phyloP scores from a whole-genome alignment of 2,888 invertebrate genomes.

The Sericinus montela region DNA sequence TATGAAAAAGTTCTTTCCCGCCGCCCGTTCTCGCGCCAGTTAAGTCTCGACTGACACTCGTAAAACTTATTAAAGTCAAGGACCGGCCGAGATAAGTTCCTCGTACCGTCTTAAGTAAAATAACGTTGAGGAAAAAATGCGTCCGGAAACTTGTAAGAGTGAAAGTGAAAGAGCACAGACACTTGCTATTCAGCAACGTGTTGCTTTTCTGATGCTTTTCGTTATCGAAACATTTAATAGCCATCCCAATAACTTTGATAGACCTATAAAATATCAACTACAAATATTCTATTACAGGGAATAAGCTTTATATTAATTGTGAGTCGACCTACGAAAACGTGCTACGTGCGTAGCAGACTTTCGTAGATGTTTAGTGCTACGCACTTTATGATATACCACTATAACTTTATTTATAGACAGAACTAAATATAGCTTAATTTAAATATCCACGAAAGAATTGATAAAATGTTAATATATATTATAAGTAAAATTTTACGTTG shows the following conservation, averaged over 20 bases:
- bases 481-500: no score
- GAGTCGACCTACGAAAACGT: constrained; percentile 15
- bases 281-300: no score
- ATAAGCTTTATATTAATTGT: neutral
- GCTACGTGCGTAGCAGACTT: constrained; percentile 21
- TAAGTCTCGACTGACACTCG: constrained; percentile 76
- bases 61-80: constrained; percentile 80
- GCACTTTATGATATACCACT: neutral
- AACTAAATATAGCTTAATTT: no score
- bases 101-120: constrained; percentile 75
- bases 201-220: constrained; percentile 41
- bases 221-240: constrained; percentile 11
- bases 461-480: no score
- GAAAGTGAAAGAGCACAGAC: constrained; percentile 63
- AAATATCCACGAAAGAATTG: no score
- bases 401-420: no score
- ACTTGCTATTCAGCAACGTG: constrained; percentile 48
- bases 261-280: no score
- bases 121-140: constrained; percentile 72
- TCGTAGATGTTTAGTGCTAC: constrained; percentile 7
- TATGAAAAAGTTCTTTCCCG: constrained; percentile 75
- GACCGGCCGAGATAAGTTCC: constrained; percentile 77
- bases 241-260: no score
- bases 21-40: constrained; percentile 71
- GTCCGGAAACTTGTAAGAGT: constrained; percentile 59